A percentile compares a stretch with the other conserved stretches of the same genome.
These are phyloP conservation scores for Bemisia tabaci DNA, from an alignment of 1,140 invertebrate species.

Conservation along the genomic window DNA sequence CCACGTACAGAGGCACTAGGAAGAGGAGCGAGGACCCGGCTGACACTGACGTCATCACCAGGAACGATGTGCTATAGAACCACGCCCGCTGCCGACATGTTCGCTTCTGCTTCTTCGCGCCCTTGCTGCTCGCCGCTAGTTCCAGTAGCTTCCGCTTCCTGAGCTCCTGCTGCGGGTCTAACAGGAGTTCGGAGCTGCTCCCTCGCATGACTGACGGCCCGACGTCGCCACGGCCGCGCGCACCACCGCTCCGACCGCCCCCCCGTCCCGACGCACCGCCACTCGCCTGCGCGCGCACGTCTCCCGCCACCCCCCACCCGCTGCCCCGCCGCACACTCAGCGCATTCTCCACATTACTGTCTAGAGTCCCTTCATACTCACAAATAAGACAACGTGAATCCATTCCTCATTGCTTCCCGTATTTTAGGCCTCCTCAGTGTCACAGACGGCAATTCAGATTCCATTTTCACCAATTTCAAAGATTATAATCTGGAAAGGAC, in stretches of 20 bases:
- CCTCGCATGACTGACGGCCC: constrained; percentile 48
- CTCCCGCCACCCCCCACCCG: constrained; percentile 19
- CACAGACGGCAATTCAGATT: too few species aligned
- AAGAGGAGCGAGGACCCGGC: constrained; percentile 70
- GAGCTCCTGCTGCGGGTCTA: constrained; percentile 55
- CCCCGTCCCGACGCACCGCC: constrained; percentile 33
- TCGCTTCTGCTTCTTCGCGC: constrained; percentile 38
- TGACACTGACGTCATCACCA: constrained; percentile 61
- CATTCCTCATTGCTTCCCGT: too few species aligned
- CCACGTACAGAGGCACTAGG: constrained; percentile 75
- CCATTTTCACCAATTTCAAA: too few species aligned
- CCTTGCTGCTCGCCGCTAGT: constrained; percentile 36
- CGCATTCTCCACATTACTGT: too few species aligned
- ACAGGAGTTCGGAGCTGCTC: constrained; percentile 70
- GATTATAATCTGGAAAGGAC: too few species aligned
- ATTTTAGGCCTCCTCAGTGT: too few species aligned
- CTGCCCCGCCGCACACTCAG: constrained; percentile 12
- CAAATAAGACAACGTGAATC: too few species aligned
- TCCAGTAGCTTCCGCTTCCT: constrained; percentile 53
- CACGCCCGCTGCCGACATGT: constrained; percentile 59
- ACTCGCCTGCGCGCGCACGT: constrained; percentile 33
- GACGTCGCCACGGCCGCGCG: constrained; percentile 19
- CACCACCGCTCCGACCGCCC: constrained; percentile 27
- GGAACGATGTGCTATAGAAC: constrained; percentile 62
- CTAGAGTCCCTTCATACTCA: too few species aligned